Evolutionary conservation across 1,140 invertebrate species (phyloP), one percentile per base, ranked within the genome.

Genomic region (Trachymyrmex septentrionalis): DNA sequence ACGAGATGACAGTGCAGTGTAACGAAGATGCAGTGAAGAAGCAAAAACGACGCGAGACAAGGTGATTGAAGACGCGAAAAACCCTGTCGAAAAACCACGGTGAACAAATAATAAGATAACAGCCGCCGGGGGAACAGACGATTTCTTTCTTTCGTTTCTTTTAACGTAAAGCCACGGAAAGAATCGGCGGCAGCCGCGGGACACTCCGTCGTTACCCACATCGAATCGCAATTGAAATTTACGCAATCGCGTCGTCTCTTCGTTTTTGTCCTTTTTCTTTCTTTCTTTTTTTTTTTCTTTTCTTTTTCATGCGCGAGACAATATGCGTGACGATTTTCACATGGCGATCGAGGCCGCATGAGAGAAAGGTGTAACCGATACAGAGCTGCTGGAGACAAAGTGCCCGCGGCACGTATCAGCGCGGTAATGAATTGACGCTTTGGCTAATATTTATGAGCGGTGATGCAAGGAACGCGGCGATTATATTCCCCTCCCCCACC

Each of bases 341-440:
- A 21, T n/a, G 38, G 48, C 59, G 21, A 64, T 59, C 78, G 21
- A 86, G 67, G 66, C 44, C 71, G 59, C 16, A 24, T 16, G 55
- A 78, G 82, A 21, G 55, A 84, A 73, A 73, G 80, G 67, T 73
- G 73, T 44, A 64, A 24, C 24, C 82, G 44, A 59, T 78, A 75
- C 78, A 59, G 38, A 82, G 34, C 67, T 34, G 69, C n/a, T 10
- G 64, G 75, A 67, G 61, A 55, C 63, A 50, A 59, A 88, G n/a
- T 81, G 67, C 73, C 61, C 30, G 34, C 61, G 61, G 50, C 24
- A 59, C 16, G 59, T 78, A 73, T 16, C 38, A 44, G 53, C 55
- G 21, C 66, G 73, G 30, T 84, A 88, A 90, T 87, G 76, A 85
- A 90, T 89, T 64, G 80, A 82, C 85, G 73, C 63, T 67, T 78